Evolutionary conservation across 1,140 invertebrate species (phyloP).

Genomic region (Cydia splendana): DNA sequence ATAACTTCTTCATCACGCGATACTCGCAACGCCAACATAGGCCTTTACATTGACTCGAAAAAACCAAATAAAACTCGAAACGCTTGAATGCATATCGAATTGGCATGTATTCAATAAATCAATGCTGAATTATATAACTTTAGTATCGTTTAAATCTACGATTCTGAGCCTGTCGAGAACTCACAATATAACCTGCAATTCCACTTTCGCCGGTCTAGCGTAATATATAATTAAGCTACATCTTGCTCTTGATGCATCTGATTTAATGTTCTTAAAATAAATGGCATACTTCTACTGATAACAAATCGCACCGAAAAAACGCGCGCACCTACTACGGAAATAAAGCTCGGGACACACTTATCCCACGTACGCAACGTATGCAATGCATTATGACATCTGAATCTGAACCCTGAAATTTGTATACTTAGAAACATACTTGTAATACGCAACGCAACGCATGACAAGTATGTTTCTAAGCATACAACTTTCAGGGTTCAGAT

Average conservation of each 20-base stretch:
- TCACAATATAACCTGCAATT: neutral
- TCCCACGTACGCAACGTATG: too few relatives aligned
- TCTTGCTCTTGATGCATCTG: slow-evolving; percentile 20
- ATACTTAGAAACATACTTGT: too few relatives aligned
- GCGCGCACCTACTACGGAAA: neutral
- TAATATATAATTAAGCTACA: slow-evolving; percentile 21
- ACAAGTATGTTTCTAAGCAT: too few relatives aligned
- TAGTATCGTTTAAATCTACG: slow-evolving; percentile 14
- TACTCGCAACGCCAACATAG: neutral
- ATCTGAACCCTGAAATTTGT: too few relatives aligned
- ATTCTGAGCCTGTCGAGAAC: neutral
- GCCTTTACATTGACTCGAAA: neutral
- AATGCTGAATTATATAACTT: neutral
- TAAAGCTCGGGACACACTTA: too few relatives aligned
- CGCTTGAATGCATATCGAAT: neutral
- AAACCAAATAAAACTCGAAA: neutral
- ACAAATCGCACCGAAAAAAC: neutral
- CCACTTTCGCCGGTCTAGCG: slow-evolving; percentile 17
- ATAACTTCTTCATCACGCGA: neutral
- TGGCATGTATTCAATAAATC: neutral
- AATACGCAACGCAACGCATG: too few relatives aligned
- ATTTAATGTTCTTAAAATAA: slow-evolving; percentile 7
- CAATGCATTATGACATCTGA: too few relatives aligned
- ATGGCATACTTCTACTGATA: neutral
- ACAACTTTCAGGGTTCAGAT: too few relatives aligned